These are phyloP conservation scores for Nymphicus hollandicus DNA, from an alignment of 2,113 vertebrate species.

Conservation along the genomic window DNA sequence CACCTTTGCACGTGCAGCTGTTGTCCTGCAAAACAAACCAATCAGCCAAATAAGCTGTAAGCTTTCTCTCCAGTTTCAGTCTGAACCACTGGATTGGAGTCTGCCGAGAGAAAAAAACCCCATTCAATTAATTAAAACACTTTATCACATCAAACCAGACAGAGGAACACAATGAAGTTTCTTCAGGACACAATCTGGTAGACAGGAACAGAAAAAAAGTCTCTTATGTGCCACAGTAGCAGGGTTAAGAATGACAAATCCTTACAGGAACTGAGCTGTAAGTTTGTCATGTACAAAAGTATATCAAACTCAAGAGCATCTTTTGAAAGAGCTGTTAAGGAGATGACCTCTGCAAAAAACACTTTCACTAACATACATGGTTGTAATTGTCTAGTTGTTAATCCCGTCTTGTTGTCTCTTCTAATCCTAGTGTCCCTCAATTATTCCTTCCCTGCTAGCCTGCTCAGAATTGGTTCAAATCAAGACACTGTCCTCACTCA, in stretches of 20 bases:
- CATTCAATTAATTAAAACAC: not conserved
- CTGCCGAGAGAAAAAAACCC: not conserved
- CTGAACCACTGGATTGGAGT: not conserved
- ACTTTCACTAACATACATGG: not conserved
- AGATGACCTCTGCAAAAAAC: not conserved
- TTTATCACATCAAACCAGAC: not conserved
- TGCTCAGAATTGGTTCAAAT: not conserved
- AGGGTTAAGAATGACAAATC: not conserved
- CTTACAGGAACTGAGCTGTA: not conserved
- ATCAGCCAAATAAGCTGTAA: not conserved
- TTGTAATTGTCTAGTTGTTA: not conserved
- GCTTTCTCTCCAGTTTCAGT: not conserved
- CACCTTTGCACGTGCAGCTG: slow-evolving; percentile 91
- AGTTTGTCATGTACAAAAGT: not conserved
- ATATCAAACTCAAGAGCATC: not conserved
- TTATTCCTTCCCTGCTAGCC: not conserved
- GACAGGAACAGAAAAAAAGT: not conserved
- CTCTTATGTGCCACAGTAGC: not conserved
- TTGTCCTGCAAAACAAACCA: slow-evolving; percentile 79
- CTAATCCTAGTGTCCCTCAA: not conserved
- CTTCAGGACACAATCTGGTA: not conserved
- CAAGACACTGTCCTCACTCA: not conserved
- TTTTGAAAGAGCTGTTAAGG: not conserved
- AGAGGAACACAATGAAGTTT: not conserved
- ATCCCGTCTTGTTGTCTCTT: not conserved